These are phyloP conservation scores for Drymodes brunneopygia DNA, from an alignment of 2,113 vertebrate genomes.

Conservation along the genomic window DNA sequence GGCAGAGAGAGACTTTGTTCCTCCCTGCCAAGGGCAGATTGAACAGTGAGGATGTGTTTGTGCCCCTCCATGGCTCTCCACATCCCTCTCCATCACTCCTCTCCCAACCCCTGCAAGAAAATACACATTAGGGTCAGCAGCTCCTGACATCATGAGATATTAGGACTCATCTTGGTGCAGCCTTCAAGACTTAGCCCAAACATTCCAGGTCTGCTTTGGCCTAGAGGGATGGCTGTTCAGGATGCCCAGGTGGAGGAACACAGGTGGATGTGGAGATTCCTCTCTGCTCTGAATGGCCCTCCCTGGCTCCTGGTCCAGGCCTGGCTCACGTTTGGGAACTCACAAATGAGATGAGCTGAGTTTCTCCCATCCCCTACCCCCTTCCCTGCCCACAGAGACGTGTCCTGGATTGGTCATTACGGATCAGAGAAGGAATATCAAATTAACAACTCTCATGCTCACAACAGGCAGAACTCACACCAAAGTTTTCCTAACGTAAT, in stretches of 20 bases:
- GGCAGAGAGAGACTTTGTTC: not conserved
- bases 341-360: not conserved
- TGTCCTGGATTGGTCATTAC: not conserved
- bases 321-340: not conserved
- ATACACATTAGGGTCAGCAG: not conserved
- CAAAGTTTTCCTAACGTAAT: constrained; percentile 6
- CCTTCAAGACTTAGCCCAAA: not conserved
- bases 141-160: not conserved
- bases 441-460: not conserved
- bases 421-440: not conserved
- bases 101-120: not conserved
- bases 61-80: not conserved
- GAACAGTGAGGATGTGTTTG: rapidly evolving
- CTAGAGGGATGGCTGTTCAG: not conserved
- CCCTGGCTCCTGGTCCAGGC: not conserved
- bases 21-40: not conserved
- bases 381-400: rapidly evolving
- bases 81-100: not conserved
- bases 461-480: not conserved
- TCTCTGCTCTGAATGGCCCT: not conserved
- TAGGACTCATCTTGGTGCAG: not conserved
- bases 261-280: not conserved
- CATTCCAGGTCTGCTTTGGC: not conserved
- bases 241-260: rapidly evolving
- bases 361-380: no score